Percentiles rank a stretch among this genome's conserved stretches.
Evolutionary conservation across 37 sponge, comb jelly and placozoan species (phyloP).

Genomic region (Hormiphora californensis): DNA sequence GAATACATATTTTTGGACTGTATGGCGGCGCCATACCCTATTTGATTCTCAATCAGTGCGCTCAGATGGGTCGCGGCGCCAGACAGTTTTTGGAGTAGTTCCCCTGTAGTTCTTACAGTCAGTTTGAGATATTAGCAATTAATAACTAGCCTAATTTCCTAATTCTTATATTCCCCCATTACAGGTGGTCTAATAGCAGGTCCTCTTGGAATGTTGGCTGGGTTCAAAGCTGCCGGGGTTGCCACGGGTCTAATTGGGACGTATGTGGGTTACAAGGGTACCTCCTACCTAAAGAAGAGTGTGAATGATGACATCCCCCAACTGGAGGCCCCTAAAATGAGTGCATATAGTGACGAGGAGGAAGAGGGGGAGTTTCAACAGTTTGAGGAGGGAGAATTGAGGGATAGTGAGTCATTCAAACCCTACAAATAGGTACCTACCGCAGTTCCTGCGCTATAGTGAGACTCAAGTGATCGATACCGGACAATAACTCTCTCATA

Average conservation of each 20-base stretch:
- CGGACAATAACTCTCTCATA: too few species aligned
- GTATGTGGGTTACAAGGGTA: conserved; percentile 24
- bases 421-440: not conserved
- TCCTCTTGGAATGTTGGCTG: conserved; percentile 14
- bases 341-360: conserved; percentile 13
- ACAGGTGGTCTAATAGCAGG: conserved; percentile 25
- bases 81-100: too few species aligned
- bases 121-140: too few species aligned
- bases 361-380: not conserved
- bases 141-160: too few species aligned
- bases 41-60: too few species aligned
- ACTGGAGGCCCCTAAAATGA: not conserved
- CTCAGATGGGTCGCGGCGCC: too few species aligned
- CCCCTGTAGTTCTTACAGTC: too few species aligned
- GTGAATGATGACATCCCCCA: not conserved
- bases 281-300: not conserved
- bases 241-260: not conserved
- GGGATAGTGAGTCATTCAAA: not conserved
- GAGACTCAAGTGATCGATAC: too few species aligned
- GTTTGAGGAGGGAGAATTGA: not conserved
- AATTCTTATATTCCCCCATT: too few species aligned
- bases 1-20: too few species aligned
- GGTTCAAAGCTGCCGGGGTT: conserved; percentile 34
- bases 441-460: too few species aligned
- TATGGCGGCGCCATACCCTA: too few species aligned